phyloP scores from a whole-genome alignment of 2,113 vertebrate genomes.

The Alethe castanea region DNA sequence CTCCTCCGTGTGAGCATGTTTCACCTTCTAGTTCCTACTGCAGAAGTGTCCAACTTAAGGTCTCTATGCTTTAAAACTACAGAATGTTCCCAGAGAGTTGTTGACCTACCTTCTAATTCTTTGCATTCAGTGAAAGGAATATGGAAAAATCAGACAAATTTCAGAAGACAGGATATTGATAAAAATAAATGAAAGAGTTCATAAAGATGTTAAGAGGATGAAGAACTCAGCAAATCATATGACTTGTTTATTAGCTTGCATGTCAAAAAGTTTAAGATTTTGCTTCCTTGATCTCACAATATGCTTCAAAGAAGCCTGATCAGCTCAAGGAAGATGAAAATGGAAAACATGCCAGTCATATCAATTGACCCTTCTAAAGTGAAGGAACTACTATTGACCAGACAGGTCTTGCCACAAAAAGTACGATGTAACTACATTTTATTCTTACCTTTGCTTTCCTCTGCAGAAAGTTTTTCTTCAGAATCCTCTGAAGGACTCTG shows the following conservation, averaged over 20 bases:
- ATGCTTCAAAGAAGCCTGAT: not conserved
- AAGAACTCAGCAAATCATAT: not conserved
- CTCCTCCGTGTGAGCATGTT: not conserved
- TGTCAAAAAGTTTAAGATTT: not conserved
- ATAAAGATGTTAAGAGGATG: not conserved
- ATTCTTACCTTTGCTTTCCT: slow-evolving; percentile 79
- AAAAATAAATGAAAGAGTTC: not conserved
- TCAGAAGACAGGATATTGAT: not conserved
- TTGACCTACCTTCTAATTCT: not conserved
- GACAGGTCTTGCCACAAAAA: not conserved
- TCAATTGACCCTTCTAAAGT: not conserved
- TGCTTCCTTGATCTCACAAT: not conserved
- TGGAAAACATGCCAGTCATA: not conserved
- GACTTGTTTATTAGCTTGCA: not conserved
- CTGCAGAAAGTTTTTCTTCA: slow-evolving; percentile 73
- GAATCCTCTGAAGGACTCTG: slow-evolving; percentile 51
- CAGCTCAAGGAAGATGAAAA: not conserved
- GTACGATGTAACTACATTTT: not conserved
- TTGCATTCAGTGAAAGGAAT: not conserved
- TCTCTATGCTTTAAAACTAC: not conserved
- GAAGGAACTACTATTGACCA: not conserved
- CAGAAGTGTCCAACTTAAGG: not conserved
- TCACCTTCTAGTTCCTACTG: not conserved
- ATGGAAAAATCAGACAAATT: not conserved
- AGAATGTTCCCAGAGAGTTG: not conserved